These are phyloP conservation scores for Galerucella pusilla DNA, from an alignment of 2,888 invertebrate genomes.

Conservation along the genomic window DNA sequence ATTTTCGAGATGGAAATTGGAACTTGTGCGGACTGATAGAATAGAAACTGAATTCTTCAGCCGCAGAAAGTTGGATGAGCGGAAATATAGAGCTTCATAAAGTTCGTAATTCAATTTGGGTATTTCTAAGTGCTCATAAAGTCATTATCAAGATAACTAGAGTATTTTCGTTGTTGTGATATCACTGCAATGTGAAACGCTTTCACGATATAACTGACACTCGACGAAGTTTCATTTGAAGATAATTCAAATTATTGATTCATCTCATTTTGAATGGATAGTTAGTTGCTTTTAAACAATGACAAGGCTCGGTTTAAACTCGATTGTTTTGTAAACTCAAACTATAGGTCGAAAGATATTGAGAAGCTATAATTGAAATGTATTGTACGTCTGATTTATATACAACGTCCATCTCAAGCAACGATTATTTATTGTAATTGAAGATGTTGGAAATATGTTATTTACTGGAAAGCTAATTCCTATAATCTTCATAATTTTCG, in stretches of 20 bases:
- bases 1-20: constrained; percentile 34
- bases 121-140: constrained; percentile 48
- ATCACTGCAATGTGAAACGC: constrained; percentile 34
- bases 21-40: constrained; percentile 30
- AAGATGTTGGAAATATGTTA: too few relatives aligned
- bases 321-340: background rate
- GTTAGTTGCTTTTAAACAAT: constrained; percentile 2
- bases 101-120: constrained; percentile 51
- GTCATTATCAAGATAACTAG: constrained; percentile 41
- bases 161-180: constrained; percentile 35
- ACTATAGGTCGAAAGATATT: background rate
- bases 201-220: constrained; percentile 31
- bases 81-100: constrained; percentile 47
- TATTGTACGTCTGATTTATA: background rate
- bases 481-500: too few relatives aligned
- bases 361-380: background rate
- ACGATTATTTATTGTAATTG: too few relatives aligned
- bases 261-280: background rate
- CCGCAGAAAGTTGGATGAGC: constrained; percentile 48
- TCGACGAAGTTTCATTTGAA: constrained; percentile 18
- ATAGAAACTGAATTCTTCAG: constrained; percentile 40
- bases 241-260: constrained; percentile 12
- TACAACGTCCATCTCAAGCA: too few relatives aligned
- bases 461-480: too few relatives aligned
- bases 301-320: background rate